Evolutionary conservation across 2,113 vertebrate species (phyloP).

Genomic region (Pristiophorus japonicus): DNA sequence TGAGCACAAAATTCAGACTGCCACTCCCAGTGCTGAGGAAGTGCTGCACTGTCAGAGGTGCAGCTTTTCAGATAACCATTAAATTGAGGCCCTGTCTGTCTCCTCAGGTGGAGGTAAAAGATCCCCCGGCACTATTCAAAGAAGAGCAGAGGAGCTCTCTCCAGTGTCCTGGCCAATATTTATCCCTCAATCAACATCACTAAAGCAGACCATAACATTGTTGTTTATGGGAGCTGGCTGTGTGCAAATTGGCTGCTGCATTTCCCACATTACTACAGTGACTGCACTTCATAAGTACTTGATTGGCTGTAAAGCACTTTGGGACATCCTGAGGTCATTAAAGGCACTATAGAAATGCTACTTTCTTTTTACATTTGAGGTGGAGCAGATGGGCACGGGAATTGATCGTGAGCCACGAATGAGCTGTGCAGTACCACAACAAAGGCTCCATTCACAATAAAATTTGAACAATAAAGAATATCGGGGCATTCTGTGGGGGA

Average conservation of each 20-base stretch:
- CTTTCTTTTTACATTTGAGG: neutral
- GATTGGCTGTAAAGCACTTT: neutral
- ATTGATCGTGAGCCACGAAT: neutral
- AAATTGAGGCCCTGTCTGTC: too few relatives aligned
- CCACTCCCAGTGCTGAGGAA: neutral
- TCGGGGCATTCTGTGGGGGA: neutral
- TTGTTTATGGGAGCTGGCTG: neutral
- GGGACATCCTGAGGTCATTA: neutral
- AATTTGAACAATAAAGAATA: neutral
- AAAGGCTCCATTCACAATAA: neutral
- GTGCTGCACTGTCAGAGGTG: neutral
- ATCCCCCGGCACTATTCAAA: neutral
- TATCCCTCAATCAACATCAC: neutral
- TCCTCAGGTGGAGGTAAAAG: too few relatives aligned
- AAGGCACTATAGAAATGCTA: neutral
- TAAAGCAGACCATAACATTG: neutral
- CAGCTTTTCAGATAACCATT: neutral
- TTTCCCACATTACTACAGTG: neutral
- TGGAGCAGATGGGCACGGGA: neutral
- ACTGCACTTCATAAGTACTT: neutral
- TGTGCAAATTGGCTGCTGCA: neutral
- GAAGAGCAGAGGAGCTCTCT: neutral
- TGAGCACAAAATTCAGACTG: neutral
- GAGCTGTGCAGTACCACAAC: neutral
- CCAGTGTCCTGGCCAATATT: neutral